Percentiles rank a stretch among this genome's conserved stretches.
Conservation (phyloP, 2,888 invertebrate species). For the Trissonchulus latispiculum region DNA sequence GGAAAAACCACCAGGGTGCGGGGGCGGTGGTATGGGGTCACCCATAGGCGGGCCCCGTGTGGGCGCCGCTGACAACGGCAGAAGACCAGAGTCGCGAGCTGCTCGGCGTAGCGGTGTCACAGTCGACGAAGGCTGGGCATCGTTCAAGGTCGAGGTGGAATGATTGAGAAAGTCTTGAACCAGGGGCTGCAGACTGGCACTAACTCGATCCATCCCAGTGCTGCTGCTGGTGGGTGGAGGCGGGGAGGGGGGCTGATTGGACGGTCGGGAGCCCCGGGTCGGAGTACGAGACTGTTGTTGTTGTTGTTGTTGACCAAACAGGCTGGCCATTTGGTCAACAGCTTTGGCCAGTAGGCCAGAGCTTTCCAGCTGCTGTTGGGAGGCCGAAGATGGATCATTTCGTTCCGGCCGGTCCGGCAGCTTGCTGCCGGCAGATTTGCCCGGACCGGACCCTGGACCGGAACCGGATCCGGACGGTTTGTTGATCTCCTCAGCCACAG, state of each 20-base stretch:
- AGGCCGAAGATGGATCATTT: too few species aligned
- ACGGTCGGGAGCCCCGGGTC: neutral
- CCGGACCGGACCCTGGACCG: neutral
- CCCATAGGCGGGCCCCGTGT: neutral
- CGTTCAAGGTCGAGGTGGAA: neutral
- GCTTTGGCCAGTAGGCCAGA: too few species aligned
- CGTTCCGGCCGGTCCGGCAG: too few species aligned
- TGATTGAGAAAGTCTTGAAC: too few species aligned
- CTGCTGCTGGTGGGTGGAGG: neutral
- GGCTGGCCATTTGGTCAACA: too few species aligned
- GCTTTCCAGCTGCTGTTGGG: neutral
- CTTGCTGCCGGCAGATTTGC: neutral
- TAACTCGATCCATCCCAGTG: neutral
- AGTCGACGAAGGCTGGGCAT: neutral
- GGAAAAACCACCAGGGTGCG: neutral
- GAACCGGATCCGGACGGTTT: neutral
- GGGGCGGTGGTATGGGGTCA: neutral
- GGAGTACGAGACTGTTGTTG: neutral
- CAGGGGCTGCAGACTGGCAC: neutral
- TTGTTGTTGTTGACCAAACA: too few species aligned
- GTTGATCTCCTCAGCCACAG: neutral
- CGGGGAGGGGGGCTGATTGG: too few species aligned
- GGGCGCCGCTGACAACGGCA: neutral
- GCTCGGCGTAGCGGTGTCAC: neutral
- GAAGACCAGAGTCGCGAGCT: neutral